A percentile compares a stretch with the other conserved stretches of the same genome.
phyloP scores from a whole-genome alignment of 2,113 vertebrate species.

The Strix aluco region DNA sequence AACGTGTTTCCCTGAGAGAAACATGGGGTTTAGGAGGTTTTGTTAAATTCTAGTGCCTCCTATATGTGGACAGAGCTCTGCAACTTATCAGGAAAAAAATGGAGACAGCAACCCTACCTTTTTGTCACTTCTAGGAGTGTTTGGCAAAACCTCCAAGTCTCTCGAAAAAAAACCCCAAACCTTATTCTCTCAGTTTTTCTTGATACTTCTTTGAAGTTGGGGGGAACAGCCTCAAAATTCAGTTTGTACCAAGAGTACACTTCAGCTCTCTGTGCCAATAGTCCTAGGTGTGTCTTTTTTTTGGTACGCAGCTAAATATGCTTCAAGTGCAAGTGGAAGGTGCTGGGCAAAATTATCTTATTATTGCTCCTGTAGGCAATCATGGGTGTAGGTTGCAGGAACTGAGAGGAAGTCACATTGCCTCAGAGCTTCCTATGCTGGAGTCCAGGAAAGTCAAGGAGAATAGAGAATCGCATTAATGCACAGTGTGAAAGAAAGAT shows the following conservation, averaged over 20 bases:
- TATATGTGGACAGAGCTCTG: not conserved
- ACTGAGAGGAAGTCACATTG: not conserved
- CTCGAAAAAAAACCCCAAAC: not conserved
- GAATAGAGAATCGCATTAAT: not conserved
- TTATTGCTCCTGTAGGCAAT: not conserved
- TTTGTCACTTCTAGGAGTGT: not conserved
- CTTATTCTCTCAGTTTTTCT: not conserved
- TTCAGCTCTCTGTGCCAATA: not conserved
- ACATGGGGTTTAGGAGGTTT: not conserved
- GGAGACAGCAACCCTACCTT: not conserved
- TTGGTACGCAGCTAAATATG: not conserved
- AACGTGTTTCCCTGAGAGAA: accelerated
- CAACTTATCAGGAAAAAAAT: not conserved
- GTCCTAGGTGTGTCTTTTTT: not conserved
- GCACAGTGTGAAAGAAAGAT: not conserved
- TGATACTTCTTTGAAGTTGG: not conserved
- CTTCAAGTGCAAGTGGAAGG: not conserved
- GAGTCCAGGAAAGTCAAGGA: not conserved
- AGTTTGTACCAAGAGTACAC: not conserved
- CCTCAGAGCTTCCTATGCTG: not conserved
- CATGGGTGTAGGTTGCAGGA: not conserved
- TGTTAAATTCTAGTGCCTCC: not conserved
- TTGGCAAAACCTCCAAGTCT: not conserved
- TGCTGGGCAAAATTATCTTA: not conserved
- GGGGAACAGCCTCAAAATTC: not conserved